Base-by-base conservation (phyloP, 1,140 invertebrate genomes). In the Megathymus violae region DNA sequence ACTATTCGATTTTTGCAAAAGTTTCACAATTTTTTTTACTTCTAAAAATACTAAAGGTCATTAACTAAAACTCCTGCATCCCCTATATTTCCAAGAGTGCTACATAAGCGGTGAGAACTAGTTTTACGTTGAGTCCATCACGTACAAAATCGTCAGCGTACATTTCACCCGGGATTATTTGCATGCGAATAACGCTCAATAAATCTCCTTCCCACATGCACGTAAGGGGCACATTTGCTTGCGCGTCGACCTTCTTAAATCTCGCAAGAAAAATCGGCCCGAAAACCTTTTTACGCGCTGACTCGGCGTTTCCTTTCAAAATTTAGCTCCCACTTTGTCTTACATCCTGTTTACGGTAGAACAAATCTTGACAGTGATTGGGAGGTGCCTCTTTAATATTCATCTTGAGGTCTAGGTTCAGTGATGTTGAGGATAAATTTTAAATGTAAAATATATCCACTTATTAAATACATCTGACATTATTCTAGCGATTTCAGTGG, bases 231-330 rank as follows among this genome's bases (percentile, higher is more conserved):
- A 58, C 41, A 58, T 44, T 58, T 22, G 54, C 54, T 58, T 56
- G 40, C 54, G 38, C 51, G 27, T 5, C 31, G 34, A 36, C 16
- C 25, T 15, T 59, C 54, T 59, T 59, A 59, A 59, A 59, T 59
- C 54, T 59, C 46, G 52, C 19, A 59, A 59, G 54, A 59, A 59
- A 59, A 59, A 59, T 59, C 54, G 54, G 14, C 14, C 40, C 43
- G 41, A n/a, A 31, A 59, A 59, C 54, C 54, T 59, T 63, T 63
- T 68, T 68, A 68, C 65, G 54, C 11, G 46, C 65, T 64, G 65
- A 68, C 52, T 56, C 61, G 22, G 61, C 46, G 36, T 56, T 56
- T 58, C 47, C 52, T 63, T 63, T 62, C 52, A 59, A 67, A 62
- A 63, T 67, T 62, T 62, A 59, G 60, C 25, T 40, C 60, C 56